Percentiles rank a stretch among this genome's conserved stretches.
These are phyloP conservation scores for Huso huso DNA, from an alignment of 2,797 vertebrate genomes.

Conservation along the genomic window DNA sequence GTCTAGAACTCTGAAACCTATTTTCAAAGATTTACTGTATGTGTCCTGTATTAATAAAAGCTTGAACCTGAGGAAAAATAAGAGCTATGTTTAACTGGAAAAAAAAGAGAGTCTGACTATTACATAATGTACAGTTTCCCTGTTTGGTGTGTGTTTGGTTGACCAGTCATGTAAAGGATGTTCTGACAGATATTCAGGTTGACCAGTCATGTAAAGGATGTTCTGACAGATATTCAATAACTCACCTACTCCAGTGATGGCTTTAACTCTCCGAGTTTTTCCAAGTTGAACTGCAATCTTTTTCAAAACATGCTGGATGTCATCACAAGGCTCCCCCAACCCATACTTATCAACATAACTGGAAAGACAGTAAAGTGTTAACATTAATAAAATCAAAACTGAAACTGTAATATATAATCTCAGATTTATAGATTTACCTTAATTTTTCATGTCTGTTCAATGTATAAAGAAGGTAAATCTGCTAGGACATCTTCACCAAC, in stretches of 20 bases:
- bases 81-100: no score
- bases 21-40: no score
- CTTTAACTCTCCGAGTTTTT: conserved; percentile 74
- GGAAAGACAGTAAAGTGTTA: background rate
- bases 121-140: no score
- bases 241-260: conserved; percentile 86
- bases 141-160: no score
- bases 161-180: no score
- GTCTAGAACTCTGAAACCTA: no score
- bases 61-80: no score
- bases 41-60: no score
- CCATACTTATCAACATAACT: conserved; percentile 78
- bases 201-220: no score
- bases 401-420: background rate
- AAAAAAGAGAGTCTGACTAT: no score
- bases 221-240: background rate
- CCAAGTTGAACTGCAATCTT: conserved; percentile 64
- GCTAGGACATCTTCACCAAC: conserved; percentile 88
- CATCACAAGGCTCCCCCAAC: conserved; percentile 62
- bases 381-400: background rate
- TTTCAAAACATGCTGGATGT: conserved; percentile 68
- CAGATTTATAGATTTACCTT: conserved; percentile 43
- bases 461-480: conserved; percentile 79
- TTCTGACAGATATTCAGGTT: no score
- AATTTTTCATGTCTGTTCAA: conserved; percentile 74